Base-by-base conservation (phyloP, 2,888 invertebrate genomes). In the Papilio elwesi region DNA sequence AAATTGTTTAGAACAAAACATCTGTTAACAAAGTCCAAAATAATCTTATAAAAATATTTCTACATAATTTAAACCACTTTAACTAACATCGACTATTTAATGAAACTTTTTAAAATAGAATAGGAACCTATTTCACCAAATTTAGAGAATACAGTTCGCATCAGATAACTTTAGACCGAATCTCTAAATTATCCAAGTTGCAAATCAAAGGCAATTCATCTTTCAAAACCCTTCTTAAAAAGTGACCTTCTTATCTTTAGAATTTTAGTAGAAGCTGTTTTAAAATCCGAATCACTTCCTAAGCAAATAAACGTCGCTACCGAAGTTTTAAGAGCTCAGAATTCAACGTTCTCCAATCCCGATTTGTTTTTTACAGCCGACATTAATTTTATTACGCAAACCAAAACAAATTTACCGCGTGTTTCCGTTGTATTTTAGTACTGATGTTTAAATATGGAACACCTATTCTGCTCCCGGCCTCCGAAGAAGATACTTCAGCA, bases 351-450 rank as follows among this genome's bases (percentile, higher is more conserved):
- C 63, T 52, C 67, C 48, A 71, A 63, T 68, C 63, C 68, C 53
- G 67, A 63, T 72, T 62, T 62, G 36, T 62, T 67, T 68, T 68
- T 68, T 63, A 68, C 49, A 26, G 48, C 7, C 48, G 51, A 48
- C 67, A 63, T 68, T 68, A 72, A 62, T 63, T 72, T 72, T 71
- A 63, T 53, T 52, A 63, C 63, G 47, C 49, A 36, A 62, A 62
- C 65, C 15, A 65, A 52, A 72, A 63, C 53, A 67, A 62, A 72
- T 68, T 49, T 53, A 67, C 66, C 62, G 53, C 62, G 16, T 63
- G 71, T 63, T 68, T 71, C 71, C 71, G 62, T 47, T 53, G 55
- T 65, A 49, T 71, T 71, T 71, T 57, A 66, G 13, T 65, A 47
- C n/a, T 49, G 55, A 57, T 51, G 57, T 71, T 66, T 65, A 71